Evolutionary conservation across 1,140 invertebrate genomes (phyloP).

Genomic region (Drosophila kurseongensis): DNA sequence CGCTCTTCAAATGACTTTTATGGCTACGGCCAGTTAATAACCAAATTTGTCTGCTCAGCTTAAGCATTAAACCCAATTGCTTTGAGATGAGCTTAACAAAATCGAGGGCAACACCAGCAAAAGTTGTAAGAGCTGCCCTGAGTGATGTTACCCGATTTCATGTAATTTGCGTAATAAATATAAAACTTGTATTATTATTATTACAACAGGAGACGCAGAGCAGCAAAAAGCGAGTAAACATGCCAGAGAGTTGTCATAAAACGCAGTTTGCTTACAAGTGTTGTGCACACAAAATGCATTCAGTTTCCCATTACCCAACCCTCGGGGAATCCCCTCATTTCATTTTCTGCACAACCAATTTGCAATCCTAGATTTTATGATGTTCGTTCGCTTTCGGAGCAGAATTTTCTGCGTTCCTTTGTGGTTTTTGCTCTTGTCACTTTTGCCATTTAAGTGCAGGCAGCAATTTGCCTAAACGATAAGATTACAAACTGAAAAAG

Average conservation of each 20-base stretch:
- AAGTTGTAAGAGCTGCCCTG: slow-evolving; percentile 2
- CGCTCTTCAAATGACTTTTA: slow-evolving; percentile 38
- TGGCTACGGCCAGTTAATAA: slow-evolving; percentile 64
- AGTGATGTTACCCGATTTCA: slow-evolving; percentile 38
- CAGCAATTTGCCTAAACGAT: slow-evolving; percentile 65
- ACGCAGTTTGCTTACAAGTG: slow-evolving; percentile 26
- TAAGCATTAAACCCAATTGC: slow-evolving; percentile 26
- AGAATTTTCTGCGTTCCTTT: slow-evolving; percentile 15
- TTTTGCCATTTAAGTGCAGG: slow-evolving; percentile 55
- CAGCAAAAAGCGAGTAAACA: not conserved
- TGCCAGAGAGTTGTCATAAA: slow-evolving; percentile 24
- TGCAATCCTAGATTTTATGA: slow-evolving; percentile 44
- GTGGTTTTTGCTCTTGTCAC: slow-evolving; percentile 23
- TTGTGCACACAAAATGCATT: slow-evolving; percentile 53
- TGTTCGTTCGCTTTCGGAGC: slow-evolving; percentile 12
- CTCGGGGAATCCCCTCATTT: slow-evolving; percentile 3
- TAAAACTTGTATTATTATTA: slow-evolving; percentile 50
- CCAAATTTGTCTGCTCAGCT: slow-evolving; percentile 75
- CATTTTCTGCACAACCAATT: slow-evolving; percentile 31
- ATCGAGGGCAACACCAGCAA: slow-evolving; percentile 10
- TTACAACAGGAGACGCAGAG: not conserved
- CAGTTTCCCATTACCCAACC: slow-evolving; percentile 20
- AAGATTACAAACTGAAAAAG: slow-evolving; percentile 30
- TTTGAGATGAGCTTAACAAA: slow-evolving; percentile 23
- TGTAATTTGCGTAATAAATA: slow-evolving; percentile 51